phyloP scores from a whole-genome alignment of 2,888 invertebrate species.

The Lasioglossum pauxillum region DNA sequence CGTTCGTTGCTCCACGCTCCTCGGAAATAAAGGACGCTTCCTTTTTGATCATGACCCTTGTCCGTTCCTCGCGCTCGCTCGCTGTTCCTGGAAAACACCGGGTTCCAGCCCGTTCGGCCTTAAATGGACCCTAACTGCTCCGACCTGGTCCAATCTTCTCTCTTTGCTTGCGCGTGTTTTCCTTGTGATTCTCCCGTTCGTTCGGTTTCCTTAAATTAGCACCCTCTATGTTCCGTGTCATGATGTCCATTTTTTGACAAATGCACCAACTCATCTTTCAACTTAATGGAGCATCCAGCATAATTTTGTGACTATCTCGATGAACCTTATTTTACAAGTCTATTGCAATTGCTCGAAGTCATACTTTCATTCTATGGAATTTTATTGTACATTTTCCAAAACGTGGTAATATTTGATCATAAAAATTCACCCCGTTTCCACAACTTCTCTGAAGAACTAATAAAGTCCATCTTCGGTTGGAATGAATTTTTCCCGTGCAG shows the following conservation, averaged over 20 bases:
- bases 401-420: no score
- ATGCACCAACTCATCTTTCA: neutral
- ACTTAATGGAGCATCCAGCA: neutral
- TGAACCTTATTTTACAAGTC: neutral
- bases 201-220: neutral
- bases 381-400: no score
- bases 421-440: no score
- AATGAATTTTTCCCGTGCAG: neutral
- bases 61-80: neutral
- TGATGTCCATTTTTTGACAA: neutral
- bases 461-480: neutral
- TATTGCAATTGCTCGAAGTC: neutral
- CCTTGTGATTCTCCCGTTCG: neutral
- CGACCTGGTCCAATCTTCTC: neutral
- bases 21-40: conserved; percentile 42
- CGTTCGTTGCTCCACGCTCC: conserved; percentile 38
- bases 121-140: neutral
- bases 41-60: conserved; percentile 20
- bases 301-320: neutral
- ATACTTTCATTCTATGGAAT: no score
- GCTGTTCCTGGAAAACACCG: neutral
- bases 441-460: no score
- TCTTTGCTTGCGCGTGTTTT: neutral
- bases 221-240: neutral
- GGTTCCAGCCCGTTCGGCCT: neutral